Evolutionary conservation across 92 coral and sea anemone species (phyloP), one percentile per base, ranked within the genome.

Genomic region (Palythoa heliodiscus): DNA sequence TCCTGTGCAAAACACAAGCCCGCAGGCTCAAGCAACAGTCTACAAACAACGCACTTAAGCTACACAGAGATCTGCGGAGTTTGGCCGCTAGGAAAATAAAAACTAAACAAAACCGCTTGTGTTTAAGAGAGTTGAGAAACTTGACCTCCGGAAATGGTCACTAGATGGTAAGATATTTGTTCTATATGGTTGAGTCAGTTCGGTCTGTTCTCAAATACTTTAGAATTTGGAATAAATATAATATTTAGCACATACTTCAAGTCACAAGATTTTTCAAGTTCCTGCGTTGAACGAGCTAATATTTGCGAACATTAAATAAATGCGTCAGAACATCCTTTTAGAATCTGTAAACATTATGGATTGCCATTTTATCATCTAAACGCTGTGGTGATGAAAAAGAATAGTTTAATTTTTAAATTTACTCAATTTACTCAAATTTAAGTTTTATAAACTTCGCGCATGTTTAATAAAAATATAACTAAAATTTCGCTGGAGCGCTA

Each of bases 131-230:
- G 73, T 54, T 3, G 64, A 80, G 50, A 47, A 66, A 48, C 39
- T 80, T 64, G 70, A 64, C 84, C 73, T 80, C 84, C 84, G 84
- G 84, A 80, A 66, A 67, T 47, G 63, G 52, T 80, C 73, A 64
- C 61, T 50, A 47, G 74, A 64, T 63, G 53, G 83, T 22, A 47
- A 67, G 72, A 80, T 80, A 10, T 52, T 43, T 64, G 22, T 40
- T 47, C 20, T 61, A 38, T n/a, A 19, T 75, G 63, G 79, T 52
- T 75, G 39, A 75, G 2, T 47, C 74, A 66, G 20, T 20, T 29
- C 8, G 15, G 74, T 78, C 83, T 78, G 83, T 78, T 78, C 61
- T 78, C n/a, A 8, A 78, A 61, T 78, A 53, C 43, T 29, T 40
- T 23, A 39, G 50, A 66, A 80, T 43, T 23, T 73, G 4, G 58